Evolutionary conservation across 2,888 invertebrate species (phyloP), one percentile per base, ranked within the genome.

Genomic region (Protonemura montana): DNA sequence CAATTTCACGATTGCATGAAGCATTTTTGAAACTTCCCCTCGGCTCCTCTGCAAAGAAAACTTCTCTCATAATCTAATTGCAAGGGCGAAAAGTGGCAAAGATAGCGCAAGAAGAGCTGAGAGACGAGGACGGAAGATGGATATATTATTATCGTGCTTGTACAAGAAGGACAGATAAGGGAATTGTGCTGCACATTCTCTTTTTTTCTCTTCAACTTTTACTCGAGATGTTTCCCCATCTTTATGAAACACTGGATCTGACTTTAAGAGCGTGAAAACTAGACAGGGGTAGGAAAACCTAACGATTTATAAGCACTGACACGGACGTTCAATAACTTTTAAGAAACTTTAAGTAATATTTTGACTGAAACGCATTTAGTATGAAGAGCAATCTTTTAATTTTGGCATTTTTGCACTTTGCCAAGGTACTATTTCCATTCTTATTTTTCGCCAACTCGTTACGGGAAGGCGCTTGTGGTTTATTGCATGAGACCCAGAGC

Each of bases 221-320:
- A 28, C 78, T 27, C 10, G 78, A 78, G 78, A 28, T 78, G 78
- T 26, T 78, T 78, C 27, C 27, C 78, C 28, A 27, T 78, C 78
- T 78, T 78, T 78, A 78, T 28, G 78, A 78, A 78, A 78, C 78
- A 78, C 78, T 78, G 78, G 28, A 6, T 78, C 28, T 78, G 78
- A 78, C 28, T 78, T 78, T 5, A 78, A 28, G 78, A 78, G 78
- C 78, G 78, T 78, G 78, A 21, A 78, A 78, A 59, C 59, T 59
- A 59, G 59, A 59, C 59, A 59, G 59, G 59, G 59, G 59, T 59
- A 21, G 59, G 59, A 21, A 59, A 59, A 59, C 59, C 59, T 1
- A 21, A 59, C 16, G 59, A 59, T 59, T 59, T 59, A 59, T 59
- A 10, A 59, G 59, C 3, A 59, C 59, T 59, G 59, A 59, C 59